These are phyloP conservation scores for Esox lucius DNA, from an alignment of 2,797 vertebrate species.

Conservation along the genomic window DNA sequence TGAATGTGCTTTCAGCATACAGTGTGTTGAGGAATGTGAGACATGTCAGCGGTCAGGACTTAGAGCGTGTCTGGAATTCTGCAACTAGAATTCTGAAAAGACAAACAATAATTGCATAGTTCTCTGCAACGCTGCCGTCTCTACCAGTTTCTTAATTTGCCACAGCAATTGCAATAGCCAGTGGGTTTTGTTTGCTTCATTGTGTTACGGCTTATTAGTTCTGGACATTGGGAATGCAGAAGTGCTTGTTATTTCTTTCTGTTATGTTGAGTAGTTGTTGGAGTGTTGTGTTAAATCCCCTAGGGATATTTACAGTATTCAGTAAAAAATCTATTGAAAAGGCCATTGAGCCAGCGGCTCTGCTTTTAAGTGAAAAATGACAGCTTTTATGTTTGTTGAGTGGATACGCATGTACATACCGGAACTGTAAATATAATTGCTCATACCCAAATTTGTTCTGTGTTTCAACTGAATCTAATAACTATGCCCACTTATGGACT, in stretches of 20 bases:
- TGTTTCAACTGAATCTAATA: background rate
- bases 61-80: background rate
- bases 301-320: conserved; percentile 6
- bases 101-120: background rate
- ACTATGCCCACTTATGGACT: background rate
- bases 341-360: too few species aligned
- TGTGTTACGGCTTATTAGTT: conserved; percentile 5
- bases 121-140: background rate
- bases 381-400: conserved; percentile 6
- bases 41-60: background rate
- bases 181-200: conserved; percentile 3
- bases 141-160: background rate
- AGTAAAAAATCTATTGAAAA: background rate
- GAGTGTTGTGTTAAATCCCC: background rate
- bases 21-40: background rate
- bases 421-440: background rate
- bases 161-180: background rate
- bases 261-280: background rate
- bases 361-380: background rate
- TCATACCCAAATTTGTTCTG: background rate
- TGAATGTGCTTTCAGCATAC: background rate
- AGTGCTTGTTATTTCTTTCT: background rate
- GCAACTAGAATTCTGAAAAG: background rate
- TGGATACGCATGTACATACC: background rate
- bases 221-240: background rate